phyloP scores from a whole-genome alignment of 2,113 vertebrate genomes.

The Oreochromis aureus region DNA sequence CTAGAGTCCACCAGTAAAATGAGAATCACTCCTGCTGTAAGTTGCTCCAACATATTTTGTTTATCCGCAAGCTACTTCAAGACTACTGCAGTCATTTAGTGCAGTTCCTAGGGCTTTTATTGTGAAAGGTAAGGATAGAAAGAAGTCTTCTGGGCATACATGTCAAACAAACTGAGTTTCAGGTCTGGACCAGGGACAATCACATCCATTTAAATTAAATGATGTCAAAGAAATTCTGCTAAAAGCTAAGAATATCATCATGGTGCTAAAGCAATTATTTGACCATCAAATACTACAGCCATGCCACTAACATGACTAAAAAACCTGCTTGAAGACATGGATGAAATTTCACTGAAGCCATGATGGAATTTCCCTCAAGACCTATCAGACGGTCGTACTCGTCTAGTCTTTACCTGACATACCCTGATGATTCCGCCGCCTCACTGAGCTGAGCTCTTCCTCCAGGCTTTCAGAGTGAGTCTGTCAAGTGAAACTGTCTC shows the following conservation, averaged over 20 bases:
- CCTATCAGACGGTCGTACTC: background rate
- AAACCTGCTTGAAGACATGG: background rate
- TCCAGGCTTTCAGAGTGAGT: constrained; percentile 16
- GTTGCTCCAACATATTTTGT: background rate
- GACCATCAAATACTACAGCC: background rate
- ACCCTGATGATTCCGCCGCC: constrained; percentile 18
- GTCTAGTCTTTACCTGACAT: constrained; percentile 17
- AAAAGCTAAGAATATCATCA: background rate
- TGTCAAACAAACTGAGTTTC: background rate
- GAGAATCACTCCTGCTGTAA: background rate
- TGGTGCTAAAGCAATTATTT: background rate
- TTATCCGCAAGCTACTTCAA: background rate
- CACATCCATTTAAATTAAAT: background rate
- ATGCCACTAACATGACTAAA: background rate
- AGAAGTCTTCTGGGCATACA: background rate
- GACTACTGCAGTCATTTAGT: background rate
- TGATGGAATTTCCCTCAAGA: background rate
- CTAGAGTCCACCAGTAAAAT: background rate
- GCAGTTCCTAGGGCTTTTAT: background rate
- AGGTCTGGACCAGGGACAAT: background rate
- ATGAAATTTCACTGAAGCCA: background rate
- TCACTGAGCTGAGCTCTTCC: constrained; percentile 15
- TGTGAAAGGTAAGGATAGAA: background rate
- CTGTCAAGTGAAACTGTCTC: constrained; percentile 48
- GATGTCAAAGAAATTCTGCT: background rate